Evolutionary conservation across 2,113 vertebrate genomes (phyloP), one percentile per base, ranked within the genome.

Genomic region (Tetrao urogallus): DNA sequence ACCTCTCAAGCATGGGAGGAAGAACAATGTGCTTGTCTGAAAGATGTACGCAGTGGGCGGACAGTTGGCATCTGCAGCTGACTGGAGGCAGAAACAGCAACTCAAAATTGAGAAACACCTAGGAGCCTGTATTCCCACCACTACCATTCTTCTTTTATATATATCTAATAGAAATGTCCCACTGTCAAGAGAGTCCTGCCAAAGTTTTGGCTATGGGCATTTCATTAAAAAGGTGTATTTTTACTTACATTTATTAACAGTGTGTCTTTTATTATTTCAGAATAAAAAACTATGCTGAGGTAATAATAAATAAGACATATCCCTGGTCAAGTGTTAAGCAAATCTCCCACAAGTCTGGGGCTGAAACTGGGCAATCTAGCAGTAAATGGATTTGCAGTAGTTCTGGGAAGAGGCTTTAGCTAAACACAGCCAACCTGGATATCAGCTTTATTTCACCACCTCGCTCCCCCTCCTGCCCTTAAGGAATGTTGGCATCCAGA

Each of bases 401-500:
- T 86, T 77, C 61, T 89, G 69, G 40, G 47, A 40, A 90, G 47
- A 88, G 27, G 34, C 5, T 2, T 92, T 92, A 93, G 75, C 78
- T 92, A 94, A 94, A 82, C 40, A 75, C 14, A 83, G 38, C 42
- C 48, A 71, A 9, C 60, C 82, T 40, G 82, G 72, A 65, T 52
- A 92, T 32, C 45, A 88, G 32, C 4, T 43, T 58, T 20, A 32
- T n/a, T n/a, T n/a, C n/a, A 20, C 56, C 56, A 8, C 56, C 32
- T 19, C 11, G 6, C 14, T 18, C 47, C 47, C 47, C 20, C 47
- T 11, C 10, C 47, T 6, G 47, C 60, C 43, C 75, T 86, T 78
- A 96, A 90, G 65, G 61, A 90, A 88, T 95, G 81, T 27, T 88
- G 82, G 72, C 65, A 75, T 85, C 67, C 88, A 52, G 25, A 86